Evolutionary conservation across 2,797 vertebrate species (phyloP).

Genomic region (Kryptolebias ocellatus): DNA sequence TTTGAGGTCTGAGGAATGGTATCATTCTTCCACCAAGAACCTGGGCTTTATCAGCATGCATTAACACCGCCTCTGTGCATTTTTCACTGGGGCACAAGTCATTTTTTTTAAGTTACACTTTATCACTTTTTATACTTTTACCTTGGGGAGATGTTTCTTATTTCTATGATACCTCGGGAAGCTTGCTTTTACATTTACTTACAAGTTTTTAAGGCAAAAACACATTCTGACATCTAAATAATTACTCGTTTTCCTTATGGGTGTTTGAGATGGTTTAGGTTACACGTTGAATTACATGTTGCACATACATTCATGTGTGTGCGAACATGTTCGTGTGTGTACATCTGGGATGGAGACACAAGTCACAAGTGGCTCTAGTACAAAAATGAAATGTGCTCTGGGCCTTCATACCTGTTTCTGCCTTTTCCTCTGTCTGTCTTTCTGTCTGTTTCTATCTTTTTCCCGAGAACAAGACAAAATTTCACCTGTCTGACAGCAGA

Average conservation of each 20-base stretch:
- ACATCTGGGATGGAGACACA: conserved; percentile 70
- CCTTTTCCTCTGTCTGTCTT: conserved; percentile 53
- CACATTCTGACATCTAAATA: conserved; percentile 1
- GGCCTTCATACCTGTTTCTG: conserved; percentile 79
- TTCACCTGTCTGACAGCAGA: conserved; percentile 32
- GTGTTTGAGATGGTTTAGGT: conserved; percentile 22
- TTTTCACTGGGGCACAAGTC: conserved; percentile 62
- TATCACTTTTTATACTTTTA: conserved; percentile 58
- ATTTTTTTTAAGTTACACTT: conserved; percentile 46
- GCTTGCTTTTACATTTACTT: conserved; percentile 4
- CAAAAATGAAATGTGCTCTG: conserved; percentile 66
- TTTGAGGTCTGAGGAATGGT: conserved; percentile 66
- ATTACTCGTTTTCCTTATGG: not conserved
- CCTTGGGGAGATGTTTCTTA: conserved; percentile 59
- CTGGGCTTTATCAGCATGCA: conserved; percentile 70
- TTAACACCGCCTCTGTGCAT: conserved; percentile 56
- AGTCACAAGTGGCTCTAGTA: conserved; percentile 53
- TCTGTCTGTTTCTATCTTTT: conserved; percentile 57
- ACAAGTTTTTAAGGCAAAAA: not conserved
- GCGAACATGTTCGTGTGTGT: conserved; percentile 36
- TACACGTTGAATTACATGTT: conserved; percentile 22
- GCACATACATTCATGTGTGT: conserved; percentile 32
- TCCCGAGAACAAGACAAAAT: conserved; percentile 68
- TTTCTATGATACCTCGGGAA: conserved; percentile 50
- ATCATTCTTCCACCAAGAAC: conserved; percentile 61